Evolutionary conservation across 2,113 vertebrate genomes (phyloP), one percentile per base, ranked within the genome.

Genomic region (Orientallactaga bullata): DNA sequence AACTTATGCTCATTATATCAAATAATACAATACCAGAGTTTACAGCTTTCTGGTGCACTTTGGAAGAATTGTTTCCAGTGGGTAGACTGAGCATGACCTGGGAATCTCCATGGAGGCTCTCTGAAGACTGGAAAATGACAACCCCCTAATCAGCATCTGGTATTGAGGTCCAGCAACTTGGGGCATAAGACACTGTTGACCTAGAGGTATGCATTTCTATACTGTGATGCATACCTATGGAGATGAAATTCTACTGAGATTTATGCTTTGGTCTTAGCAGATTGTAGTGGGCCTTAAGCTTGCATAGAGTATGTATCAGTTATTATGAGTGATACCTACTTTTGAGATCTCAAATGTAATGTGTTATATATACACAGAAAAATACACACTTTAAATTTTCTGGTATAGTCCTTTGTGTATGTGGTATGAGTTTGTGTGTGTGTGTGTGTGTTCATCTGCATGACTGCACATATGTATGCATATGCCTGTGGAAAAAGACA

Each of bases 1-100:
- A 72, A 93, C 3, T 90, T 88, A 89, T 81, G 69, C 20, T 66
- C 87, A 92, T 55, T 81, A 77, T 89, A 28, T 76, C 35, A 87
- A 51, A 80, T 91, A 90, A 80, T 90, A 66, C 7, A 72, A 15
- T 20, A 77, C 35, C 11, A 35, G n/a, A 89, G 39, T 76, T 80
- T 30, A 65, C 35, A 88, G 10, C 17, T 94, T 84, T 90, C 32
- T 89, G n/a, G 26, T 63, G 7, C 65, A 28, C 23, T 9, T 76
- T 30, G 77, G 60, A 93, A 30, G 6, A 47, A 39, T 20, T 65
- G 7, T 21, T 63, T 24, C 69, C 2, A 86, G 9, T 7, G 6
- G 28, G 2, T 20, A 7, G 35, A 13, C 3, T 15, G 35, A 37
- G 16, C 24, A 16, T 30, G 24, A 35, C 55, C 15, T 5, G 28